Conservation (phyloP, 2,113 vertebrate genomes). For the Sclerurus mexicanus region DNA sequence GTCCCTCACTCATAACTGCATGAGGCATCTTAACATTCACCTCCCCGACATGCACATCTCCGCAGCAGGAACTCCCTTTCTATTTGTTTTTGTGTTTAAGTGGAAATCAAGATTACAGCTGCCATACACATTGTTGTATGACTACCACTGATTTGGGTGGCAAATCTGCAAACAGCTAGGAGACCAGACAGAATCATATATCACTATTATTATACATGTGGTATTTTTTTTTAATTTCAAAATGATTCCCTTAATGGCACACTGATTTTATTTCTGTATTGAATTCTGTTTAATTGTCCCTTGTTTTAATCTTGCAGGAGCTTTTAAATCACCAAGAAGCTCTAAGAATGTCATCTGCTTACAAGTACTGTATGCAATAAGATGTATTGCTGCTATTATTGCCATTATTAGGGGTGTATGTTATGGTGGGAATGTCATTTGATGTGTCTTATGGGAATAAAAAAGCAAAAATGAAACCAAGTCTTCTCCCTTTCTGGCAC, state of each 20-base stretch:
- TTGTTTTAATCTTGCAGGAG: constrained; percentile 2
- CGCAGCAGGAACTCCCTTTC: neutral
- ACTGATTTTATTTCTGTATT: constrained; percentile 30
- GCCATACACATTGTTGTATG: neutral
- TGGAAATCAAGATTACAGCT: neutral
- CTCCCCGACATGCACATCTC: neutral
- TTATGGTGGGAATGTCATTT: neutral
- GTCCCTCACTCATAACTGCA: neutral
- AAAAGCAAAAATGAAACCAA: constrained; percentile 27
- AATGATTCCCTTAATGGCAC: neutral
- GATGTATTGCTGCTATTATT: neutral
- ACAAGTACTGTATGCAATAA: neutral
- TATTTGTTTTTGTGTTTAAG: neutral
- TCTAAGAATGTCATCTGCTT: neutral
- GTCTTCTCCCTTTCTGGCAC: neutral
- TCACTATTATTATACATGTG: neutral
- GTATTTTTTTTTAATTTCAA: neutral
- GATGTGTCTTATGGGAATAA: constrained; percentile 3
- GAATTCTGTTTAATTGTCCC: neutral
- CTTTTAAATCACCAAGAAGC: constrained; percentile 11
- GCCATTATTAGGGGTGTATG: constrained; percentile 7
- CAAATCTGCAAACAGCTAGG: neutral
- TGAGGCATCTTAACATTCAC: neutral
- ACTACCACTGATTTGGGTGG: neutral
- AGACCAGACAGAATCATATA: neutral